A percentile compares a stretch with the other conserved stretches of the same genome.
Evolutionary conservation across 2,797 vertebrate genomes (phyloP).

Genomic region (Astyanax mexicanus): DNA sequence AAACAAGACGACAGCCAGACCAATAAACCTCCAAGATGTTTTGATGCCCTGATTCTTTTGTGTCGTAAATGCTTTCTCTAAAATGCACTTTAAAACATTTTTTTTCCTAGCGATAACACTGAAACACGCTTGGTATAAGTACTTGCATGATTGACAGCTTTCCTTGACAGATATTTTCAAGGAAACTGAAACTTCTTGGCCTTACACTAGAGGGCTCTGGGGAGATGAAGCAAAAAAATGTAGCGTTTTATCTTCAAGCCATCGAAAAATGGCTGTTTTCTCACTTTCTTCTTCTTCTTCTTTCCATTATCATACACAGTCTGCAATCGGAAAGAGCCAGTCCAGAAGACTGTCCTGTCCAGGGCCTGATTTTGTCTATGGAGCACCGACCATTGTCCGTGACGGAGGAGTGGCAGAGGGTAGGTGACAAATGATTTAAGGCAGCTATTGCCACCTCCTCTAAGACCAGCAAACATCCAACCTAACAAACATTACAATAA

Average conservation of each 20-base stretch:
- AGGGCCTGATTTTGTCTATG: slow-evolving; percentile 79
- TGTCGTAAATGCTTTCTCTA: slow-evolving; percentile 29
- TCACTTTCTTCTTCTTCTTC: too few relatives aligned
- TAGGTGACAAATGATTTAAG: slow-evolving; percentile 52
- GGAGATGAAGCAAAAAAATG: background rate
- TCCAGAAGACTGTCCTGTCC: slow-evolving; percentile 76
- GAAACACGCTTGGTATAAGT: slow-evolving; percentile 22
- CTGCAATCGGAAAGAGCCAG: slow-evolving; percentile 77
- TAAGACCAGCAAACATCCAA: background rate
- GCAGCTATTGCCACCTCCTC: background rate
- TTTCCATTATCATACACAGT: slow-evolving; percentile 47
- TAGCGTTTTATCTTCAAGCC: background rate
- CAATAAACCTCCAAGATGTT: slow-evolving; percentile 23
- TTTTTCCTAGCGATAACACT: slow-evolving; percentile 12
- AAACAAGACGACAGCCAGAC: slow-evolving; percentile 43
- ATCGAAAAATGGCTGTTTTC: slow-evolving; percentile 7
- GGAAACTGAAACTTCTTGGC: slow-evolving; percentile 19
- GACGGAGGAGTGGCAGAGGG: slow-evolving; percentile 86
- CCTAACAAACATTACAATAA: background rate
- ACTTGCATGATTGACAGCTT: slow-evolving; percentile 33
- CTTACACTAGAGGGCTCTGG: background rate
- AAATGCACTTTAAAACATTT: background rate
- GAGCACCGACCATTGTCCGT: slow-evolving; percentile 63
- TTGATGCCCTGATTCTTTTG: slow-evolving; percentile 24
- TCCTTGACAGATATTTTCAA: slow-evolving; percentile 27